Evolutionary conservation across 2,888 invertebrate genomes (phyloP), one percentile per base, ranked within the genome.

Genomic region (Linnaemya vulpina): DNA sequence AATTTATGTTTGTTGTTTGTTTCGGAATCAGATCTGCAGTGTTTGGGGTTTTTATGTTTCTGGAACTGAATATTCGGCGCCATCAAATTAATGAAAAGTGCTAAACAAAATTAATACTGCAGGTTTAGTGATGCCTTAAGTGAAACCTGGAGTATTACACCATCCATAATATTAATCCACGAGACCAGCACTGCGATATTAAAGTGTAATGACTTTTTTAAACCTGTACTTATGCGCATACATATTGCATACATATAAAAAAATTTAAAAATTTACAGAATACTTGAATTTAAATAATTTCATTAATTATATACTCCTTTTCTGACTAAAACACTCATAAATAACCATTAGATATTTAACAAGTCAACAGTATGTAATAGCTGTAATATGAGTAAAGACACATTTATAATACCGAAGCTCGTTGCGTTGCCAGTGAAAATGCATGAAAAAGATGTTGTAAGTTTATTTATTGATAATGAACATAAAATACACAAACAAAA

Each of bases 391-490:
- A 74, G 67, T 60, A 67, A 46, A 73, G 49, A 40, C 17, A 78
- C 40, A 68, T 49, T 51, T 62, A 51, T 71, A 38, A 8, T 25
- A 40, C 49, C 40, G 40, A 35, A 71, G 25, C 35, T 35, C 60
- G n/a, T 3, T 9, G 25, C n/a, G 17, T 51, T 60, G 77, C 38
- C 46, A 62, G 20, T 53, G 62, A 62, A 30, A 70, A 53, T 70
- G 70, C 49, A 38, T n/a, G n/a, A n/a, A n/a, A n/a, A 49, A 79
- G 53, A 55, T 75, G 55, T 68, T 76, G 68, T 75, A 75, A 70
- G 55, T 75, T 65, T 74, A 58, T 68, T 81, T 79, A 62, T 62
- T 35, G 67, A 74, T 62, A 74, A 79, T 75, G 46, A 67, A 53
- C 51, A 70, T 20, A 62, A 71, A 62, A 53, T 22, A 30, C 5